Evolutionary conservation across 1,140 invertebrate species (phyloP).

Genomic region (Macrobrachium rosenbergii): DNA sequence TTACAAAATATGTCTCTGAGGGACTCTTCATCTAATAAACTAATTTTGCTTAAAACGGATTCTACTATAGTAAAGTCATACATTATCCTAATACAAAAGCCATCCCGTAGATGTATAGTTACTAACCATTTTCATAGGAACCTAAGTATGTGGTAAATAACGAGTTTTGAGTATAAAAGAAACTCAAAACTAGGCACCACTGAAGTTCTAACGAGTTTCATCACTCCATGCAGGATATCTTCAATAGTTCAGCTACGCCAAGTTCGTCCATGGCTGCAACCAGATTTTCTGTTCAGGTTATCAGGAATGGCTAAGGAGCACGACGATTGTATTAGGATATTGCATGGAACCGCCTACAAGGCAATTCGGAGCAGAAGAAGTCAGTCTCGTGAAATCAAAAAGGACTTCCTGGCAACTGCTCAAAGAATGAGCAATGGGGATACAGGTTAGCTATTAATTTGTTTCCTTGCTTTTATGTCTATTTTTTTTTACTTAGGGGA

Average conservation of each 20-base stretch:
- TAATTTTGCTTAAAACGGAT: too few relatives aligned
- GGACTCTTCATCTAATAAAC: too few relatives aligned
- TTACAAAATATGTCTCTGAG: too few relatives aligned
- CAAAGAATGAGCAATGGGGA: not conserved
- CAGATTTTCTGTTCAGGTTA: not conserved
- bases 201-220: too few relatives aligned
- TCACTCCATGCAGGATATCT: not conserved
- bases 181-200: not conserved
- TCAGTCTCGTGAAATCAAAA: not conserved
- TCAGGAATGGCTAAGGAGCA: not conserved
- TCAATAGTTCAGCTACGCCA: not conserved
- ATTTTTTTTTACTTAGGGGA: too few relatives aligned
- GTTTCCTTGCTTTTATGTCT: not conserved
- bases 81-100: too few relatives aligned
- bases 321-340: not conserved
- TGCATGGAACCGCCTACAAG: not conserved
- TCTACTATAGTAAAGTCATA: too few relatives aligned
- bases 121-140: too few relatives aligned
- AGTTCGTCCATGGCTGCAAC: conserved; percentile 10
- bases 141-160: too few relatives aligned
- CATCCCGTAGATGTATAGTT: too few relatives aligned
- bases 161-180: not conserved
- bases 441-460: not conserved
- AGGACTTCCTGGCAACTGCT: not conserved
- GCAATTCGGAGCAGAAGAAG: not conserved